Percentiles rank a stretch among this genome's conserved stretches.
These are phyloP conservation scores for Nycteola revayana DNA, from an alignment of 2,888 invertebrate species.

Conservation along the genomic window DNA sequence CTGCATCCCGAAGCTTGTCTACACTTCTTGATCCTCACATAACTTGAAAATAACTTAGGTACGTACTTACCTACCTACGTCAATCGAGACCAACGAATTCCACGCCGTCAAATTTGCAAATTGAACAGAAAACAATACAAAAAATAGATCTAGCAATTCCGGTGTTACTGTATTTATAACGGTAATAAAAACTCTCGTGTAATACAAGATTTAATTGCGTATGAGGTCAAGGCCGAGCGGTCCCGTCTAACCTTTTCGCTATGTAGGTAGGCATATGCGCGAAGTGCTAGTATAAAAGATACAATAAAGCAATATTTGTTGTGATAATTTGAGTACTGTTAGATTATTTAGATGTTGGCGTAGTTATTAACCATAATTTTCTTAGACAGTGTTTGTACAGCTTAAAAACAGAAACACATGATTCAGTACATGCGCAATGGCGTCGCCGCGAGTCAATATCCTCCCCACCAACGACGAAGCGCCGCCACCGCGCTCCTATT, in stretches of 20 bases:
- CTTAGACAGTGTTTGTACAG: constrained; percentile 47
- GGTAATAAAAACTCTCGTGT: constrained; percentile 20
- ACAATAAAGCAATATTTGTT: not conserved
- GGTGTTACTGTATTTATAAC: constrained; percentile 20
- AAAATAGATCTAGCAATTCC: constrained; percentile 5
- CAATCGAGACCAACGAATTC: too few species aligned
- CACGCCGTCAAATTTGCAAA: too few species aligned
- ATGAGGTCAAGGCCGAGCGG: constrained; percentile 58
- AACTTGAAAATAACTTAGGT: constrained; percentile 25
- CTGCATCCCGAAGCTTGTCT: constrained; percentile 48
- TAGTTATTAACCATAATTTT: constrained; percentile 46
- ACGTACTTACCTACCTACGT: too few species aligned
- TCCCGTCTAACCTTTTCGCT: constrained; percentile 25
- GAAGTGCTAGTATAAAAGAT: not conserved
- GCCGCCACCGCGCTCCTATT: constrained; percentile 74
- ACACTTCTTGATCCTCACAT: constrained; percentile 32
- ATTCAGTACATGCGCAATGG: constrained; percentile 74
- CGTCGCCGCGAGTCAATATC: constrained; percentile 78
- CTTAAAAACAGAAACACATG: constrained; percentile 78
- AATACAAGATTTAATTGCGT: constrained; percentile 32
- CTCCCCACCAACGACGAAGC: constrained; percentile 72
- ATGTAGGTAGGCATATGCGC: constrained; percentile 27
- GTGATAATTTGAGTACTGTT: constrained; percentile 3
- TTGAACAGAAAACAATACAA: not conserved
- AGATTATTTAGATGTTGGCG: constrained; percentile 37